Evolutionary conservation across 2,113 vertebrate species (phyloP), one percentile per base, ranked within the genome.

Genomic region (Serinus canaria): DNA sequence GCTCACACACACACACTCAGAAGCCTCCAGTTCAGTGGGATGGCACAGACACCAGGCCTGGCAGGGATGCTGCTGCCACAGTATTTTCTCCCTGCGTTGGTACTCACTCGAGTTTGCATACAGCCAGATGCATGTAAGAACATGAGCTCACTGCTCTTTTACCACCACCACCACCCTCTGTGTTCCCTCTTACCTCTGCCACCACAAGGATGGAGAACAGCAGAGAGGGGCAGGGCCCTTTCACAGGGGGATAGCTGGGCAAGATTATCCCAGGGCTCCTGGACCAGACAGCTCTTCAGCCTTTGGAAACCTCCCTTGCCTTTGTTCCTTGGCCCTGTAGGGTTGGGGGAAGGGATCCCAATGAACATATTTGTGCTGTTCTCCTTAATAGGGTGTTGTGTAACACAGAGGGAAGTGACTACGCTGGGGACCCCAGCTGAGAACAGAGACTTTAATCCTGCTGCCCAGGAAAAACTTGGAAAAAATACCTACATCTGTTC

Each of bases 381-480:
- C 30, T 58, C 92, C 90, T 95, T 96, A 97, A 96, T 94, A 92
- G 90, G 79, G 93, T 95, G 96, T 97, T 97, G 93, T 97, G 93
- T 96, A 97, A 97, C 84, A n/a, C 75, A 83, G 80, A 79, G 92
- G 94, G 94, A 96, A 97, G 92, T 96, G 94, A 97, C 95, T 97
- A 94, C 85, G 94, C 88, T 3, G 20, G 74, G 62, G 74, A 96
- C 94, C 95, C 96, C 96, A 79, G 87, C 97, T 96, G 97, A 97
- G 96, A 97, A 96, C 94, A 97, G 96, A 97, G 90, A 90, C 93
- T 96, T 96, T 97, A 96, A 96, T 96, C 97, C 91, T 92, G 87
- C 79, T 94, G 96, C 91, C 82, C 90, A 97, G 89, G 84, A 94
- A 91, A 96, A 96, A 92, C 76, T 96, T 97, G 96, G 97, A 97